phyloP scores from a whole-genome alignment of 2,888 invertebrate species.

The Helicoverpa assulta region DNA sequence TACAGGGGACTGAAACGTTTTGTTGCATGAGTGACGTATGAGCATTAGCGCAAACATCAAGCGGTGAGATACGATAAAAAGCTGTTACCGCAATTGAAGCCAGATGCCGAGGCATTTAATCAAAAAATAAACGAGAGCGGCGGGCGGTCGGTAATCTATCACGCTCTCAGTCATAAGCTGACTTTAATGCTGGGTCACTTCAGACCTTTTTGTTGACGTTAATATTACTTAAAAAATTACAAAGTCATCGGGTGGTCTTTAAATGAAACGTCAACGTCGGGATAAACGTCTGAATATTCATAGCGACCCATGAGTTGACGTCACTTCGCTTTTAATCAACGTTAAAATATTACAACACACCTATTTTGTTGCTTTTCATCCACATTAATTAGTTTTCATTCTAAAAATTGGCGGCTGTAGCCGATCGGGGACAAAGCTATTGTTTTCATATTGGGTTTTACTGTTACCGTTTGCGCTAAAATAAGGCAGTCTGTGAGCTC shows the following conservation, averaged over 20 bases:
- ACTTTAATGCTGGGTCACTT: slow-evolving; percentile 89
- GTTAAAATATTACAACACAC: slow-evolving; percentile 69
- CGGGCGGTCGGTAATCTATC: slow-evolving; percentile 85
- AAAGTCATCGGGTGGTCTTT: slow-evolving; percentile 81
- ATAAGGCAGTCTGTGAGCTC: slow-evolving; percentile 42
- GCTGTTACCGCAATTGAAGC: slow-evolving; percentile 84
- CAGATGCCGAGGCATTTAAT: slow-evolving; percentile 85
- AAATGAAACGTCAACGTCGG: slow-evolving; percentile 82
- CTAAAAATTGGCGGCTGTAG: slow-evolving; percentile 41
- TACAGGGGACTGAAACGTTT: slow-evolving; percentile 60
- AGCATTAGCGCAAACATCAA: slow-evolving; percentile 67
- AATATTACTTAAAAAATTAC: slow-evolving; percentile 85
- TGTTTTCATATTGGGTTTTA: slow-evolving; percentile 53
- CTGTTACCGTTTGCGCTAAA: slow-evolving; percentile 32
- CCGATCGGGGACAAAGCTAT: slow-evolving; percentile 31
- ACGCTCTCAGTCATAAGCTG: slow-evolving; percentile 87
- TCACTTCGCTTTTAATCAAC: slow-evolving; percentile 65
- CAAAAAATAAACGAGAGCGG: slow-evolving; percentile 83
- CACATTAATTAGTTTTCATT: slow-evolving; percentile 60
- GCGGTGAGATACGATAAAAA: slow-evolving; percentile 75
- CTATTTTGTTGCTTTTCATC: slow-evolving; percentile 65
- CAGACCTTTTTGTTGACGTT: slow-evolving; percentile 88
- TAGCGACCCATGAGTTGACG: slow-evolving; percentile 66
- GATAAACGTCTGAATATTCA: slow-evolving; percentile 80
- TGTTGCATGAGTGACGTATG: slow-evolving; percentile 63